These are phyloP conservation scores for Ischnura elegans DNA, from an alignment of 2,888 invertebrate species.

Conservation along the genomic window DNA sequence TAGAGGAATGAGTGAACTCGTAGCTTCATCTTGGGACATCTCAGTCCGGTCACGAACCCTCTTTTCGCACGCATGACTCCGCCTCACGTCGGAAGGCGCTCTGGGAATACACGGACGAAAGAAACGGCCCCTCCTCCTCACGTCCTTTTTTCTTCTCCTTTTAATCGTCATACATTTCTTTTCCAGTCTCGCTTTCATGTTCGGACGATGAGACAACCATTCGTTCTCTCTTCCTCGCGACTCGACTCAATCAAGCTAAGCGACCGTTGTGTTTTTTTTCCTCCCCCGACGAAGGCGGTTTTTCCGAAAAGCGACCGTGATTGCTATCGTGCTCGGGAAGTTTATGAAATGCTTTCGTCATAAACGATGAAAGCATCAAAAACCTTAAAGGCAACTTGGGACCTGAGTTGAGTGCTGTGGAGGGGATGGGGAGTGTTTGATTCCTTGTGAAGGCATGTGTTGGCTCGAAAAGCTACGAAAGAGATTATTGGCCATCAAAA, in stretches of 20 bases:
- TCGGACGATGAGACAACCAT: background rate
- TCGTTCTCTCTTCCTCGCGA: background rate
- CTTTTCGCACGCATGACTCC: background rate
- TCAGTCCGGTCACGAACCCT: slow-evolving; percentile 14
- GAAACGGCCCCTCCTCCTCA: background rate
- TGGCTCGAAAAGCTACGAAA: background rate
- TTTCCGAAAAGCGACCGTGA: background rate
- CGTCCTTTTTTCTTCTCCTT: background rate
- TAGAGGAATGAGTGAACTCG: background rate
- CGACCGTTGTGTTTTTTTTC: background rate
- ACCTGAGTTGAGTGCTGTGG: background rate
- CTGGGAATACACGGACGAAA: background rate
- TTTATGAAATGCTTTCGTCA: background rate
- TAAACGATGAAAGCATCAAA: background rate
- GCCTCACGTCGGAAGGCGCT: background rate
- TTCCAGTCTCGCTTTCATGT: background rate
- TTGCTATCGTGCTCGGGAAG: background rate
- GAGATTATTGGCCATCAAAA: background rate
- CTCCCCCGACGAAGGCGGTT: background rate
- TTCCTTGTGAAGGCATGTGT: background rate
- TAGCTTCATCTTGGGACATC: background rate
- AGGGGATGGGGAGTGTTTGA: background rate
- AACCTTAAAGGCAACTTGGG: background rate
- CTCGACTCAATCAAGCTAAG: background rate
- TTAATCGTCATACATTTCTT: background rate